phyloP scores from a whole-genome alignment of 2,888 invertebrate species.

The Eutolmus rufibarbis region DNA sequence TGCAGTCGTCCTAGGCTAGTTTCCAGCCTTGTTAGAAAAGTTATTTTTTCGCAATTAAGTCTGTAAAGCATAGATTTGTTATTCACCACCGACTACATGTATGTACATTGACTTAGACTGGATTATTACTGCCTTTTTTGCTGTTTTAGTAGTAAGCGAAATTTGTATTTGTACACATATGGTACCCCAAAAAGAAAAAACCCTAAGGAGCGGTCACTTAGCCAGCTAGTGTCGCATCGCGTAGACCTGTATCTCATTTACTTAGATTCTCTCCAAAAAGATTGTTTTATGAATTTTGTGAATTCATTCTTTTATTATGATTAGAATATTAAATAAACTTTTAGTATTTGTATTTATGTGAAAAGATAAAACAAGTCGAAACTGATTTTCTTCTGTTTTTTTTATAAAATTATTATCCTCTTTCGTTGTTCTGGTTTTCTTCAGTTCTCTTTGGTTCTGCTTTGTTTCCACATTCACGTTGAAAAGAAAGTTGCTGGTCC shows the following conservation, averaged over 20 bases:
- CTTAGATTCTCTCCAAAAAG: slow-evolving; percentile 41
- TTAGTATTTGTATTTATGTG: slow-evolving; percentile 43
- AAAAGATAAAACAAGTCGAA: neutral
- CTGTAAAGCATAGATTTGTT: neutral
- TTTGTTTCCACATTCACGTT: neutral
- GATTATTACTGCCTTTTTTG: slow-evolving; percentile 30
- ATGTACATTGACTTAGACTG: slow-evolving; percentile 9
- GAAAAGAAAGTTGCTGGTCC: neutral
- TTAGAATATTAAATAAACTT: slow-evolving; percentile 34
- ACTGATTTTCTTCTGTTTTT: neutral
- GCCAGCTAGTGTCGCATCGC: neutral
- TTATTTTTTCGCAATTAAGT: neutral
- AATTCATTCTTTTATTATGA: slow-evolving; percentile 38
- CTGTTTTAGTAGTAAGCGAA: neutral
- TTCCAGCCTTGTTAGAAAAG: neutral
- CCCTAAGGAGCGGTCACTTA: neutral
- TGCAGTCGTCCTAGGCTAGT: neutral
- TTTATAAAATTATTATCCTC: neutral
- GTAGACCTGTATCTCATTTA: slow-evolving; percentile 17
- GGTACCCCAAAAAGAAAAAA: neutral
- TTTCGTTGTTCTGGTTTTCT: neutral
- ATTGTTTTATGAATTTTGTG: slow-evolving; percentile 41
- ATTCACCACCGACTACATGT: slow-evolving; percentile 18
- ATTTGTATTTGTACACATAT: neutral
- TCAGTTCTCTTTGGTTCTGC: neutral